Percentiles rank a stretch among this genome's conserved stretches.
phyloP scores from a whole-genome alignment of 2,113 vertebrate species.

The Erythrolamprus reginae region DNA sequence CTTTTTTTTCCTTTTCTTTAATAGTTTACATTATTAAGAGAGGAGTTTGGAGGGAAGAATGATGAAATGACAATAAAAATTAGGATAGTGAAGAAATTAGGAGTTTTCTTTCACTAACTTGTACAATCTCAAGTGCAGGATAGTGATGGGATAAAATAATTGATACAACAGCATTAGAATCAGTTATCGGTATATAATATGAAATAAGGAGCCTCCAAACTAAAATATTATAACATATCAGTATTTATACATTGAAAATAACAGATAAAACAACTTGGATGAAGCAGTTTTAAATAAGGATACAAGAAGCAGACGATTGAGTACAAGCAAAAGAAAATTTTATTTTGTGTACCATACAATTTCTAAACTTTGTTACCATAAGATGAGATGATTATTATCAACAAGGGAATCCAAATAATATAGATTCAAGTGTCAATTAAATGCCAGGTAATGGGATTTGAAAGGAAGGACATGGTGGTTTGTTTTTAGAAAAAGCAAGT shows the following conservation, averaged over 20 bases:
- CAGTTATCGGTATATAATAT: neutral
- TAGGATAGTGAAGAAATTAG: neutral
- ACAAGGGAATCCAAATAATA: neutral
- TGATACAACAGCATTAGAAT: neutral
- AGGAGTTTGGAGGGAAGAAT: neutral
- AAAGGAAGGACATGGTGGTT: neutral
- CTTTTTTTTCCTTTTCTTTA: neutral
- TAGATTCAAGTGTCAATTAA: neutral
- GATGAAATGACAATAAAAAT: neutral
- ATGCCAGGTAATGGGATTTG: neutral
- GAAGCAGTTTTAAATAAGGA: neutral
- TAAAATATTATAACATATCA: neutral
- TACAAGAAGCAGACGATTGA: neutral
- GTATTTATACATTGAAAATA: neutral
- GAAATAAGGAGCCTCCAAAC: neutral
- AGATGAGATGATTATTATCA: neutral
- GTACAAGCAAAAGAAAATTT: neutral
- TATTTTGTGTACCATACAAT: neutral
- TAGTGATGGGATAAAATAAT: neutral
- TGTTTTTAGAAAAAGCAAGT: neutral
- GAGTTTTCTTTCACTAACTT: neutral
- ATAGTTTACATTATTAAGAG: neutral
- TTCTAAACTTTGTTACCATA: neutral
- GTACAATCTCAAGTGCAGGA: neutral
- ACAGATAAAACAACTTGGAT: neutral